Evolutionary conservation across 1,140 invertebrate genomes (phyloP), one percentile per base, ranked within the genome.

Genomic region (Drosophila murphyi): DNA sequence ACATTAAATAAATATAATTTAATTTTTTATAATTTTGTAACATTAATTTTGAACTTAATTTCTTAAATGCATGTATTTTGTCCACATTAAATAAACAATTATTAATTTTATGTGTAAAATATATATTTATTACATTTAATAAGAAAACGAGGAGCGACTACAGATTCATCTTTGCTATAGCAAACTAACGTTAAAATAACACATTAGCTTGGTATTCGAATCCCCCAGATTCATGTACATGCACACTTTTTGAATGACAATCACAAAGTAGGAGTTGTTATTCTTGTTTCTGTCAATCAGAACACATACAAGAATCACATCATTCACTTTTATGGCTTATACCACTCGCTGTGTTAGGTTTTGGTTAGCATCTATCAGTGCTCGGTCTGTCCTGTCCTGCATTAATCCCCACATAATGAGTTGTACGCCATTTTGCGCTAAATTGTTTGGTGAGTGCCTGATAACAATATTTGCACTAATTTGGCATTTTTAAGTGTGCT

Each of bases 401-500:
- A 76, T 90, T 91, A 91, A 91, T 91, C 90, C 79, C 52, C 47
- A 47, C 86, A 76, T 91, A 91, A 91, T 91, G 90, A 91, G 90
- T 91, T 91, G 90, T 91, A 90, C 90, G 90, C 90, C 90, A 91
- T 91, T 91, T 91, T 91, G 80, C 78, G 87, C 82, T 85, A 88
- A 91, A 91, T 91, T 91, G 90, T 91, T 90, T 91, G 89, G 85
- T 75, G 89, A 91, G 90, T 92, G 90, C 87, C 89, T 92, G 90
- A 92, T 92, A 92, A 92, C 90, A 92, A 92, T 92, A 85, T 92
- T 92, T 92, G 90, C 88, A 92, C 90, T 92, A 92, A 92, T 92
- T 92, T 92, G 90, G 90, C 87, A 90, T 90, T 92, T 92, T 92
- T 91, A 91, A 90, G 88, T 89, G 90, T 91, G 78, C 90, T 91